phyloP scores from a whole-genome alignment of 2,888 invertebrate genomes.

The Dorcus parallelipipedus region DNA sequence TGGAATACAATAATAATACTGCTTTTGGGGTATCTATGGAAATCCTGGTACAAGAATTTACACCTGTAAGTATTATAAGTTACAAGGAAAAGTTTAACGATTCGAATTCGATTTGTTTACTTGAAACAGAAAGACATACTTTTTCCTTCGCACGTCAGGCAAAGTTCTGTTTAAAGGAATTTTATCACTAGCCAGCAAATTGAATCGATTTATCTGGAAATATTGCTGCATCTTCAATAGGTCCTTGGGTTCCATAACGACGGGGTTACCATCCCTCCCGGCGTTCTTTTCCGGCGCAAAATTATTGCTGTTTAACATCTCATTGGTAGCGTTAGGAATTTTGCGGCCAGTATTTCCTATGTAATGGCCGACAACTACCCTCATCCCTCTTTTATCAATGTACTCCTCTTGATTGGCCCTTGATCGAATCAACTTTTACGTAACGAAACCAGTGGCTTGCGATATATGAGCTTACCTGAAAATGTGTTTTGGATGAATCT shows the following conservation, averaged over 20 bases:
- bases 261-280: constrained; percentile 78
- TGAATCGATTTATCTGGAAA: constrained; percentile 82
- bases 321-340: constrained; percentile 66
- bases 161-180: constrained; percentile 81
- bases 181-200: constrained; percentile 82
- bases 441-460: not conserved
- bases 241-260: constrained; percentile 71
- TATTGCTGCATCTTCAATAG: constrained; percentile 73
- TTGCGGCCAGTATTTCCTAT: constrained; percentile 68
- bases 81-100: not conserved
- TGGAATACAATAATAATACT: constrained; percentile 96
- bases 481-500: constrained; percentile 33
- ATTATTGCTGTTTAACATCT: constrained; percentile 71
- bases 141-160: constrained; percentile 79
- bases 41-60: constrained; percentile 54
- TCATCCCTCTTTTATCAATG: constrained; percentile 70
- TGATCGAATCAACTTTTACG: constrained; percentile 12
- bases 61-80: constrained; percentile 55
- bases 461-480: constrained; percentile 28
- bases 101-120: not conserved
- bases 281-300: constrained; percentile 71
- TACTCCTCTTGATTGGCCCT: constrained; percentile 67
- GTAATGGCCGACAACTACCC: constrained; percentile 85
- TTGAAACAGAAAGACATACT: constrained; percentile 49
- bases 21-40: constrained; percentile 73